Base-by-base conservation (phyloP, 2,113 vertebrate genomes). In the Meriones unguiculatus region DNA sequence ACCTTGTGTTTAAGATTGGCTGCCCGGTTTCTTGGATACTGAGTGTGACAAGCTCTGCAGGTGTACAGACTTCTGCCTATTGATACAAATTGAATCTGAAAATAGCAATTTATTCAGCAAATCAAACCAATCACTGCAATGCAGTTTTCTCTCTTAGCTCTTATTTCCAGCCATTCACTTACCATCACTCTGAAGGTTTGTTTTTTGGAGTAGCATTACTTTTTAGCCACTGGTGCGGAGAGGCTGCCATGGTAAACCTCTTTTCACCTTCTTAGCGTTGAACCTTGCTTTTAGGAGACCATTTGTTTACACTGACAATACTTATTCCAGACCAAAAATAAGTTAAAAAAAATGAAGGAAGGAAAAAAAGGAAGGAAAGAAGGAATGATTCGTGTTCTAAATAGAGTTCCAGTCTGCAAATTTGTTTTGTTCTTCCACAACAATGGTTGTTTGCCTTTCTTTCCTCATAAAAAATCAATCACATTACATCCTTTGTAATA, bases 31-130 rank as follows among this genome's bases (percentile, higher is more conserved):
- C 87, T 95, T 97, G 92, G 96, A 97, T 97, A 98, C 87, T 57
- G 90, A 97, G 90, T 88, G 94, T 98, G 98, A 98, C 98, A 98
- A 97, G 87, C 95, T 97, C 94, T 98, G 98, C 98, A 98, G 98
- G 98, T 98, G 95, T 97, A 98, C 96, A 98, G 97, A 97, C 96
- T 94, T 98, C 98, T 98, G 96, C 95, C 98, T 98, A 98, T 98
- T 98, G 98, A 98, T 98, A 98, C 98, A 99, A 99, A 99, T 98
- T 98, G 98, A 98, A 99, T 98, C 98, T 98, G 98, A 99, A 98
- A 98, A 98, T 95, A 98, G 98, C 98, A 98, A 98, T 99, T 99
- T 99, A 98, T 98, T 98, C 98, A 98, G 97, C 97, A 98, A 98
- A 98, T 98, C 98, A 99, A 98, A 98, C 98, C 98, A 98, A 99